Evolutionary conservation across 2,113 vertebrate genomes (phyloP), one percentile per base, ranked within the genome.

Genomic region (Anthoscopus minutus): DNA sequence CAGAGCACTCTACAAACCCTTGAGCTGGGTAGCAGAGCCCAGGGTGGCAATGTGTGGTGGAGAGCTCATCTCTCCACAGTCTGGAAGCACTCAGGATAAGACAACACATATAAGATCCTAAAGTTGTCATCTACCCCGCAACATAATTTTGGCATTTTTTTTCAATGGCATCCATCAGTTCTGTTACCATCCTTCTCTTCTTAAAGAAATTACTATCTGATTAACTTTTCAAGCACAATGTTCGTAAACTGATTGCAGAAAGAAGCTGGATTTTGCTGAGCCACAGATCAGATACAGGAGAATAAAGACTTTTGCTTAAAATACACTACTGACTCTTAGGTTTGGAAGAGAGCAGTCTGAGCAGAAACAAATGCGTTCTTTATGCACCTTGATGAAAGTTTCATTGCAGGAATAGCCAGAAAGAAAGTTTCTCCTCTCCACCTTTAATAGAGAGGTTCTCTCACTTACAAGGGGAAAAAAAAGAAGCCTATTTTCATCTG

Each of bases 41-140:
- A 9, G 30, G 40, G 31, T 2, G 35, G 38, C 13, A 76, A 50
- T 35, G 27, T 25, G 6, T 21, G 14, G n/a, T n/a, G 28, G 51
- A 79, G 27, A 13, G 4, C 23, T 81, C 65, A 7, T 24, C 30
- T 65, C 60, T 62, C 18, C 62, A 17, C 15, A 5, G 38, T 5
- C 45, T 74, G 69, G n/a, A 60, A 74, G 24, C 0, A 0, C 13
- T 53, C 61, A 67, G 53, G 40, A 47, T 20, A 53, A 56, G 45
- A 61, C 40, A 47, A 69, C 25, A n/a, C 28, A 22, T 0, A 2
- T 37, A 35, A 65, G 54, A 61, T 57, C 45, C 66, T 7, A n/a
- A 33, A 57, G 24, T 28, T 28, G 6, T 35, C 6, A 1, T 15
- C 72, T 27, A n/a, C 17, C 35, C 57, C 0, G 0, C 54, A 67